A percentile compares a stretch with the other conserved stretches of the same genome.
Evolutionary conservation across 2,888 invertebrate genomes (phyloP).

Genomic region (Pseudococcus viburni): DNA sequence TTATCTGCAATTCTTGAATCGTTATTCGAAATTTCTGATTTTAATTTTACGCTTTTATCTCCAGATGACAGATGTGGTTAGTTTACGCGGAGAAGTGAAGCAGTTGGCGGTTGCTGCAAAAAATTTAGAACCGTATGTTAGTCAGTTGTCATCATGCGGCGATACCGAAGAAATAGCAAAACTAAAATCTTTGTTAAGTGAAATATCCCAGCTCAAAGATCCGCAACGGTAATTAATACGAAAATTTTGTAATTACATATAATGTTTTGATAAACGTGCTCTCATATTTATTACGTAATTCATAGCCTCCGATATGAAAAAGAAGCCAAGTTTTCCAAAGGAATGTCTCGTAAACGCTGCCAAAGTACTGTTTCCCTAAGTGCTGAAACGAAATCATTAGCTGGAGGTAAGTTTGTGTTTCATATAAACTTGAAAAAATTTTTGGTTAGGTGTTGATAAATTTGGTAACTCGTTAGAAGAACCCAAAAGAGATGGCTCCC

Average conservation of each 20-base stretch:
- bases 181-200: conserved; percentile 68
- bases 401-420: conserved; percentile 46
- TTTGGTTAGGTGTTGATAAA: background rate
- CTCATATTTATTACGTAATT: background rate
- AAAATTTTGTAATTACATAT: too few relatives aligned
- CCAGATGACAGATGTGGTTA: conserved; percentile 78
- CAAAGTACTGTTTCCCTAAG: conserved; percentile 59
- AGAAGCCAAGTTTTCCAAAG: conserved; percentile 56
- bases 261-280: background rate
- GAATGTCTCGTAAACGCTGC: conserved; percentile 61
- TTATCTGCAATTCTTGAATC: background rate
- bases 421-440: too few relatives aligned
- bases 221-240: conserved; percentile 66
- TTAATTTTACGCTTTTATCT: conserved; percentile 67
- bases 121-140: conserved; percentile 79
- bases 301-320: conserved; percentile 53
- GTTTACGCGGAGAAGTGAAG: conserved; percentile 78
- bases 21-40: too few relatives aligned
- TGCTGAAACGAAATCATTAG: conserved; percentile 62
- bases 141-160: conserved; percentile 69
- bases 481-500: conserved; percentile 48
- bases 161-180: conserved; percentile 69
- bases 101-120: conserved; percentile 77
- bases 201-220: conserved; percentile 67
- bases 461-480: conserved; percentile 52